Conservation (phyloP, 2,797 vertebrate genomes). For the Rhincodon typus region DNA sequence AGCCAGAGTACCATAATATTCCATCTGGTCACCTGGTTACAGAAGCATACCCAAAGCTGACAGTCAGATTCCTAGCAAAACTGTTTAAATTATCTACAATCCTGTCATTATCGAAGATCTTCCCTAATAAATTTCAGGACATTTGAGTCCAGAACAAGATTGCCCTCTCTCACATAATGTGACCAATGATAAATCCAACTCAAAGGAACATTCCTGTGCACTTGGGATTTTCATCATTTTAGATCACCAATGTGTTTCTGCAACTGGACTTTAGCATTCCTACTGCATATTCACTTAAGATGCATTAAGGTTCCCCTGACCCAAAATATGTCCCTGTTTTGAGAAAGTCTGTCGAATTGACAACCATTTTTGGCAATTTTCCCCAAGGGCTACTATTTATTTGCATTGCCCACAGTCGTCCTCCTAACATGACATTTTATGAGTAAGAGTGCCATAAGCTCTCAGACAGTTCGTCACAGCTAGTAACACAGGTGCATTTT, state of each 20-base stretch:
- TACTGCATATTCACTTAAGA: not conserved
- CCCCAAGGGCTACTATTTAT: not conserved
- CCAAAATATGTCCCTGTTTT: not conserved
- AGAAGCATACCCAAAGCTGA: not conserved
- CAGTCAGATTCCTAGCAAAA: not conserved
- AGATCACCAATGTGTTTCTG: too few species aligned
- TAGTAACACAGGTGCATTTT: not conserved
- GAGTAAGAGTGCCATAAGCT: not conserved
- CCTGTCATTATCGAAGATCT: not conserved
- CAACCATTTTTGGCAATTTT: not conserved
- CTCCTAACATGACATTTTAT: not conserved
- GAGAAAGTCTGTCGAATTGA: not conserved
- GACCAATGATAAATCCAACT: not conserved
- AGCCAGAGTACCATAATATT: not conserved
- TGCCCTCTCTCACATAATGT: not conserved
- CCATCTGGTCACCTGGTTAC: not conserved
- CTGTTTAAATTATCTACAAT: not conserved
- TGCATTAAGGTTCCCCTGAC: not conserved
- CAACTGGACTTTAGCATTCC: not conserved
- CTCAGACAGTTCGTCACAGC: not conserved
- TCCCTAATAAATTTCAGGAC: not conserved
- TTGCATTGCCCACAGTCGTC: not conserved
- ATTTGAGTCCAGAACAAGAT: not conserved
- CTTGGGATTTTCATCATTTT: not conserved
- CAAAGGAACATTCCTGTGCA: not conserved